phyloP scores from a whole-genome alignment of 2,888 invertebrate genomes.

The Pristionchus exspectatus region DNA sequence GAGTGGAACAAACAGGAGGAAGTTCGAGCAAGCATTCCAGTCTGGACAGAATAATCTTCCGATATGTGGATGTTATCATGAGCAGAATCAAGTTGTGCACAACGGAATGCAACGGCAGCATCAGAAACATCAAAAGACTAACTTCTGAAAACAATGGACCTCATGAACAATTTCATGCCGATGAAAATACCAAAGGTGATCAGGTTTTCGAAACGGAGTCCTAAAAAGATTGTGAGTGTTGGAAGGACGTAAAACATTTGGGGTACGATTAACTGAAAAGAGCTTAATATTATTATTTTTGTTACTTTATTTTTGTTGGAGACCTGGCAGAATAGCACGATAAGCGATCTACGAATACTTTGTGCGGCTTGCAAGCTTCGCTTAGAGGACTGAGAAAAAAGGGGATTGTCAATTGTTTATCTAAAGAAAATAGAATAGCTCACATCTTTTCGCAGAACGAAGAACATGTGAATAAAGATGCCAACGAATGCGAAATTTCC shows the following conservation, averaged over 20 bases:
- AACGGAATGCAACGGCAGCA: no score
- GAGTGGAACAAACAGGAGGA: not conserved
- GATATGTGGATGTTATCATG: no score
- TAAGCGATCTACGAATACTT: not conserved
- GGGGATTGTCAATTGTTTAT: not conserved
- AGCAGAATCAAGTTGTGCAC: no score
- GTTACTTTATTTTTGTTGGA: no score
- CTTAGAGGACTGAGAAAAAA: not conserved
- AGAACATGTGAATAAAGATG: not conserved
- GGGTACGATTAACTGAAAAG: not conserved
- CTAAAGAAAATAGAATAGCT: not conserved
- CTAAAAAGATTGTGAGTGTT: not conserved
- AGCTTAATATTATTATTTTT: no score
- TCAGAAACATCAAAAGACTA: not conserved
- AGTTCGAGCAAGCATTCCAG: no score
- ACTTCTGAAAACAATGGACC: slow-evolving; percentile 4
- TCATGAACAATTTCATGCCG: no score
- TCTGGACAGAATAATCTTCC: no score
- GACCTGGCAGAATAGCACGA: not conserved
- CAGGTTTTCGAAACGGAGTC: not conserved
- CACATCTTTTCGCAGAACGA: not conserved
- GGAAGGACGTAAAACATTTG: not conserved
- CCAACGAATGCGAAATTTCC: not conserved
- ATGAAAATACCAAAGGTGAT: not conserved
- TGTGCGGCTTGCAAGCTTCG: not conserved